Evolutionary conservation across 2,888 invertebrate species (phyloP).

Genomic region (Drosophila formosana): DNA sequence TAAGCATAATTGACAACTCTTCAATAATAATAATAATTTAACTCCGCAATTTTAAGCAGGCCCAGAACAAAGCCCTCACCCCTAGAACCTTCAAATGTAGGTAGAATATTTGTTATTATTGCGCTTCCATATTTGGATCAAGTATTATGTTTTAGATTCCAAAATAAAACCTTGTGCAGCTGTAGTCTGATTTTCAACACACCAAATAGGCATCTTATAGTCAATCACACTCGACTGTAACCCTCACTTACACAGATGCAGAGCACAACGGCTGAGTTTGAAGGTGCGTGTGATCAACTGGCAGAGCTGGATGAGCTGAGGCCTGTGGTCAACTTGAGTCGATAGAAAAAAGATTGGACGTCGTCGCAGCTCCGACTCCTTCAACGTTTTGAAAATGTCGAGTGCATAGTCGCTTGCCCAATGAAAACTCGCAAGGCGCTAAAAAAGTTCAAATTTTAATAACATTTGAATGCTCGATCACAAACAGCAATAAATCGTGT

Average conservation of each 20-base stretch:
- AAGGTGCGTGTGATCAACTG: slow-evolving; percentile 63
- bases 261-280: slow-evolving; percentile 72
- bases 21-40: too few species aligned
- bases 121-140: too few species aligned
- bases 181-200: too few species aligned
- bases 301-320: slow-evolving; percentile 71
- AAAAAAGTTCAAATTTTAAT: neutral
- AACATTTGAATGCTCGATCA: neutral
- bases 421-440: slow-evolving; percentile 63
- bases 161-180: too few species aligned
- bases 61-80: too few species aligned
- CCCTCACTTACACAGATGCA: slow-evolving; percentile 82
- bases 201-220: neutral
- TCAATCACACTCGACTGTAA: neutral
- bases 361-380: slow-evolving; percentile 80
- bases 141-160: too few species aligned
- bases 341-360: slow-evolving; percentile 71
- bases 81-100: too few species aligned
- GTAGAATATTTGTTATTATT: too few species aligned
- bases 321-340: slow-evolving; percentile 70
- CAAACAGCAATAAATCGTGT: neutral
- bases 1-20: too few species aligned
- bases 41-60: too few species aligned
- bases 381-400: slow-evolving; percentile 81
- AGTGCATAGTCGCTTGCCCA: slow-evolving; percentile 82